Conservation (phyloP, 2,113 vertebrate genomes). For the Syngnathoides biaculeatus region DNA sequence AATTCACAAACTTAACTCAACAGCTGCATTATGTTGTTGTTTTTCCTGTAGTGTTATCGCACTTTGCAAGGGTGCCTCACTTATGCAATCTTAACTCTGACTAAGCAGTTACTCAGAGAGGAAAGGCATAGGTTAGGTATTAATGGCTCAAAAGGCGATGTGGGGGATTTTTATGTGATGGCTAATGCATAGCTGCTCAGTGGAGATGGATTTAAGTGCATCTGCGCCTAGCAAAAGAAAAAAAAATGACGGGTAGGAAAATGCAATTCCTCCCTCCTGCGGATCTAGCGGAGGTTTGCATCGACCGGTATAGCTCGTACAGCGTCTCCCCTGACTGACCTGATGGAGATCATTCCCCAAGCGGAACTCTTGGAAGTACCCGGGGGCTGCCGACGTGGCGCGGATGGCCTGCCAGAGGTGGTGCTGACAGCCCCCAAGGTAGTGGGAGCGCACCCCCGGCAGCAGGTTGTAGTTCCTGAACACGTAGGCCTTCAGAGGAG, state of each 20-base stretch:
- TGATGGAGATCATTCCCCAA: slow-evolving; percentile 90
- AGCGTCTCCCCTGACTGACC: slow-evolving; percentile 62
- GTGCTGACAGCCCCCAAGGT: slow-evolving; percentile 88
- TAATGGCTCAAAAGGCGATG: slow-evolving; percentile 43
- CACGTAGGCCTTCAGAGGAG: slow-evolving; percentile 87
- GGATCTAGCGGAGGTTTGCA: slow-evolving; percentile 15
- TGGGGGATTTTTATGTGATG: slow-evolving; percentile 31
- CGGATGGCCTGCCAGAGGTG: slow-evolving; percentile 93
- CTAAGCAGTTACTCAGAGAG: slow-evolving; percentile 14
- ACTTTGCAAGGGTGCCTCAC: background rate
- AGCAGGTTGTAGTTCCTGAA: slow-evolving; percentile 94
- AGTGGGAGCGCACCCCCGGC: slow-evolving; percentile 86
- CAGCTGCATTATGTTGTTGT: background rate
- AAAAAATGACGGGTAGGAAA: slow-evolving; percentile 42
- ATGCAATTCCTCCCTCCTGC: slow-evolving; percentile 12
- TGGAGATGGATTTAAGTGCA: slow-evolving; percentile 39
- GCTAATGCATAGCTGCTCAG: slow-evolving; percentile 54
- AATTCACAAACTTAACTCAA: slow-evolving; percentile 5
- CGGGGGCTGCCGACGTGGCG: slow-evolving; percentile 90
- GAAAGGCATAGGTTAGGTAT: slow-evolving; percentile 22
- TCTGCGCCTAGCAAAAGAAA: slow-evolving; percentile 33
- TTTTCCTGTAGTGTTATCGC: background rate
- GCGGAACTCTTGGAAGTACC: slow-evolving; percentile 91
- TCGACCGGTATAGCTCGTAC: background rate
- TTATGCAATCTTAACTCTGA: slow-evolving; percentile 8